phyloP scores from a whole-genome alignment of 2,888 invertebrate genomes.

The Lissocephala sabroskyi region DNA sequence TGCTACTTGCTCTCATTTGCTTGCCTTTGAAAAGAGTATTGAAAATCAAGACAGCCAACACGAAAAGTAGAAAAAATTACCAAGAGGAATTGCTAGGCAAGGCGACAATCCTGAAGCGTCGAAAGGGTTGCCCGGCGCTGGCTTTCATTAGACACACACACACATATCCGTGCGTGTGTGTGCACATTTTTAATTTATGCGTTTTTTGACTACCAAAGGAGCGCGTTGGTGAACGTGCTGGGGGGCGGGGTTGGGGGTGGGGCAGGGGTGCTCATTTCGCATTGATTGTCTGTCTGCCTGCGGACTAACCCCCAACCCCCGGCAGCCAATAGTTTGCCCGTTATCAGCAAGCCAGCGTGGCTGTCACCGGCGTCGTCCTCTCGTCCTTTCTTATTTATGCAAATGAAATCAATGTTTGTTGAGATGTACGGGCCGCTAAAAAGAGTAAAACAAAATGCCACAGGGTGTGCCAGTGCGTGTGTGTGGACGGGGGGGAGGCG shows the following conservation, averaged over 20 bases:
- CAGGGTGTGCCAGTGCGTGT: constrained; percentile 14
- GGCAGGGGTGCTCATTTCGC: no score
- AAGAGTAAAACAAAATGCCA: no score
- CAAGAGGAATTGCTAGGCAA: constrained; percentile 12
- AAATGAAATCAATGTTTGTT: constrained; percentile 60
- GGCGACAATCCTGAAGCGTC: constrained; percentile 11
- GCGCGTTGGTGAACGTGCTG: background rate
- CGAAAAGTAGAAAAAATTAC: background rate
- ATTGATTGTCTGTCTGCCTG: constrained; percentile 20
- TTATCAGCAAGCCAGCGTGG: constrained; percentile 1
- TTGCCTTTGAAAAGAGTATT: no score
- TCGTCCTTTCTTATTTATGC: constrained; percentile 44
- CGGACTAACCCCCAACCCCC: no score
- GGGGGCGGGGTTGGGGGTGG: background rate
- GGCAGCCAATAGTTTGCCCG: constrained; percentile 41
- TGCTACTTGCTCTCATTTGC: no score
- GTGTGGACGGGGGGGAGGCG: constrained; percentile 12
- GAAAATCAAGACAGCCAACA: no score
- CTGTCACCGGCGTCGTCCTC: no score
- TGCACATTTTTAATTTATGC: constrained; percentile 56
- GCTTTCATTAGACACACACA: constrained; percentile 33
- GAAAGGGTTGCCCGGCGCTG: constrained; percentile 40
- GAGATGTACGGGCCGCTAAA: constrained; percentile 16
- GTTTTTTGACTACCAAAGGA: constrained; percentile 43
- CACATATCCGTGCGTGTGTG: constrained; percentile 12